Percentiles rank a stretch among this genome's conserved stretches.
Conservation (phyloP, 1,140 invertebrate species). For the Euura saliciscinereae region DNA sequence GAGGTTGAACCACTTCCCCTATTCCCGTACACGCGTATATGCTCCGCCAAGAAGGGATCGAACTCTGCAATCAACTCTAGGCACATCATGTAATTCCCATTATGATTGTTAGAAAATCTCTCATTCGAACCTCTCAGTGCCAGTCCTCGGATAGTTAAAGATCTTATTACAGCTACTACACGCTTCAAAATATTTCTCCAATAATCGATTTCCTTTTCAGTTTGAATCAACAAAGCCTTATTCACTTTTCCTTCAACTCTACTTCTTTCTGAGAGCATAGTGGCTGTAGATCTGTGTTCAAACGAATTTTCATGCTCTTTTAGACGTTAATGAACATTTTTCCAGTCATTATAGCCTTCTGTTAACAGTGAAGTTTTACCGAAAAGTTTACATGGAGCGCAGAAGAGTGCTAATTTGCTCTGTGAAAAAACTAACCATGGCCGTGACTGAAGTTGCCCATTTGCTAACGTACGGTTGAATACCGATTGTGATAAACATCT, state of each 20-base stretch:
- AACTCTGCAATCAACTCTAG: not conserved
- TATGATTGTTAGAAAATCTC: not conserved
- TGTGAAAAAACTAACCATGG: conserved; percentile 12
- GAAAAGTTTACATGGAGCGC: conserved; percentile 1
- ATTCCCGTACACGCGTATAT: not conserved
- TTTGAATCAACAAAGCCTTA: not conserved
- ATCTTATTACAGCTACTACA: not conserved
- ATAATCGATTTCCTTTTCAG: not conserved
- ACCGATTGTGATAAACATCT: not conserved
- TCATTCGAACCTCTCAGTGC: not conserved
- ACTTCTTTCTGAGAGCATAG: not conserved
- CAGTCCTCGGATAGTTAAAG: not conserved
- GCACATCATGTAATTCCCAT: not conserved
- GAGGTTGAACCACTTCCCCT: not conserved
- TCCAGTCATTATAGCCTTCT: not conserved
- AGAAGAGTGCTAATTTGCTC: conserved; percentile 8
- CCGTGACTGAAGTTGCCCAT: not conserved
- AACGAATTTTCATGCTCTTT: conserved; percentile 5
- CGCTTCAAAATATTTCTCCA: conserved; percentile 7
- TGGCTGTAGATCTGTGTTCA: not conserved
- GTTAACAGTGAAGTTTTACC: not conserved
- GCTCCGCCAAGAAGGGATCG: not conserved
- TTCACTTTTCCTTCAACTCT: not conserved
- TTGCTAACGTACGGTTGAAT: not conserved
- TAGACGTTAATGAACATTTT: not conserved